A percentile compares a stretch with the other conserved stretches of the same genome.
Conservation (phyloP, 1,140 invertebrate species). For the Leptinotarsa undecemlineata region DNA sequence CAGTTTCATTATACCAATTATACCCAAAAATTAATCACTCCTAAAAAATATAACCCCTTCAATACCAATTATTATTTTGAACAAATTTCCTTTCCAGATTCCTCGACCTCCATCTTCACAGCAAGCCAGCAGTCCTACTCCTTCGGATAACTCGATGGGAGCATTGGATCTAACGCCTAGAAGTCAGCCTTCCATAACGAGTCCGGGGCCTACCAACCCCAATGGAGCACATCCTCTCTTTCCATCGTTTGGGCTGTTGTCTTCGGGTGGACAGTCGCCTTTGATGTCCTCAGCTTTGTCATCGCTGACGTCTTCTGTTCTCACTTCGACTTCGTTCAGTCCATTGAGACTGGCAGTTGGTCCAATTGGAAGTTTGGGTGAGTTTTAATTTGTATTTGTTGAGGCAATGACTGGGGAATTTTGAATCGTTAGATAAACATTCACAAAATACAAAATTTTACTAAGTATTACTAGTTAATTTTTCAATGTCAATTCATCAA, state of each 20-base stretch:
- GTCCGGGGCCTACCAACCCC: conserved; percentile 51
- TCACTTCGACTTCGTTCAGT: conserved; percentile 77
- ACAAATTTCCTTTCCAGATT: conserved; percentile 37
- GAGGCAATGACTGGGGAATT: too few relatives aligned
- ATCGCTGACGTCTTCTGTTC: conserved; percentile 75
- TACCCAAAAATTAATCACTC: too few relatives aligned
- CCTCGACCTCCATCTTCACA: conserved; percentile 53
- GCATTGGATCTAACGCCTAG: conserved; percentile 64
- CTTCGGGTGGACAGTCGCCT: conserved; percentile 60
- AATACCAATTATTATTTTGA: too few relatives aligned
- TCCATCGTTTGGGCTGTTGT: conserved; percentile 66
- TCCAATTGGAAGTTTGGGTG: conserved; percentile 66
- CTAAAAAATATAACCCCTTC: too few relatives aligned
- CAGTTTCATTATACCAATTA: too few relatives aligned
- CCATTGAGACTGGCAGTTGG: conserved; percentile 78
- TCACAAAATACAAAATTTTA: too few relatives aligned
- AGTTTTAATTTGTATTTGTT: neutral
- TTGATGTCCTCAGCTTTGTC: conserved; percentile 71
- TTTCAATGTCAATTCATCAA: too few relatives aligned
- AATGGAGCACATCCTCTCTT: conserved; percentile 64
- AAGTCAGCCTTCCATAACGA: conserved; percentile 48
- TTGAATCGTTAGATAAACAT: too few relatives aligned
- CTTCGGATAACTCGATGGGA: conserved; percentile 61
- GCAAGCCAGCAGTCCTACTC: conserved; percentile 53
- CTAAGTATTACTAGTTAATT: too few relatives aligned